Conservation (phyloP, 2,888 invertebrate genomes). For the Ochropacha duplaris region DNA sequence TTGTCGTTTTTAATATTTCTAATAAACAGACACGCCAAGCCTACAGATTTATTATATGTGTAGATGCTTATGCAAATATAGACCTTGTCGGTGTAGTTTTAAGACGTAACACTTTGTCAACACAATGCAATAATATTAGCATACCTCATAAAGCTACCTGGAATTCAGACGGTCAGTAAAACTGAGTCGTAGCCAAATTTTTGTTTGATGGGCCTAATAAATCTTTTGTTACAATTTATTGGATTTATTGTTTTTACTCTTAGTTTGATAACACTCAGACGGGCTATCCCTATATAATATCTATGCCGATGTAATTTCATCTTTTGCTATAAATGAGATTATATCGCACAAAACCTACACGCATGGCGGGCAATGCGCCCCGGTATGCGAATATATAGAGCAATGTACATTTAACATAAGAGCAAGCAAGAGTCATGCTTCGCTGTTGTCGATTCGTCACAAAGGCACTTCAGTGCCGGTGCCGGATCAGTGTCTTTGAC, state of each 20-base stretch:
- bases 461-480: background rate
- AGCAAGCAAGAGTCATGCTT: background rate
- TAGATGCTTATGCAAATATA: conserved; percentile 41
- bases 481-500: background rate
- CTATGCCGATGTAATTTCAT: background rate
- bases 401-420: background rate
- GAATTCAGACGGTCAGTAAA: conserved; percentile 6
- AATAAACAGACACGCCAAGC: too few relatives aligned
- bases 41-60: too few relatives aligned
- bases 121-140: conserved; percentile 37
- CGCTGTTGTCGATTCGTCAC: background rate
- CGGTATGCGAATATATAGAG: background rate
- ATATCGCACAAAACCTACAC: background rate
- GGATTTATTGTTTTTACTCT: too few relatives aligned
- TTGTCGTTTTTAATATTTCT: too few relatives aligned
- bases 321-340: background rate
- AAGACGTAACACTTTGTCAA: conserved; percentile 35
- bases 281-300: too few relatives aligned
- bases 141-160: conserved; percentile 28
- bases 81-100: conserved; percentile 33
- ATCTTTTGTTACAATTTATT: background rate
- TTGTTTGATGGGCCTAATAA: background rate
- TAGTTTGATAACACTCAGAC: too few relatives aligned
- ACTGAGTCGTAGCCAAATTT: too few relatives aligned
- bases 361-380: background rate